Evolutionary conservation across 2,113 vertebrate species (phyloP).

Genomic region (Arizona elegans): DNA sequence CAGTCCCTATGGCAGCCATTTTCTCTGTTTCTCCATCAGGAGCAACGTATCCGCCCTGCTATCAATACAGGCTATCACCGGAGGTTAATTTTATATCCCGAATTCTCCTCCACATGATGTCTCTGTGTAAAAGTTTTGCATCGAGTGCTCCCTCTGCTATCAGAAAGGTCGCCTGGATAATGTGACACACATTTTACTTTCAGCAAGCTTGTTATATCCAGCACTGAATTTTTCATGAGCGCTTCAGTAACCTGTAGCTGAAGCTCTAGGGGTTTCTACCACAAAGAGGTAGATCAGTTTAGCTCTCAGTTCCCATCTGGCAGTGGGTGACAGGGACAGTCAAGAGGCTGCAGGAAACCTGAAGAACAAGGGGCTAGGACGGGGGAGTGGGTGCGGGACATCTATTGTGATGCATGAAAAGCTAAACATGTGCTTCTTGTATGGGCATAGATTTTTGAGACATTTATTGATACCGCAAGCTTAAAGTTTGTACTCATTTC

Average conservation of each 20-base stretch:
- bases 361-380: constrained; percentile 58
- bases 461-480: constrained; percentile 74
- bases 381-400: constrained; percentile 74
- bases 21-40: background rate
- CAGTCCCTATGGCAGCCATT: background rate
- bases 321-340: constrained; percentile 85
- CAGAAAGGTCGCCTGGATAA: constrained; percentile 73
- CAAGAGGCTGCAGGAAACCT: constrained; percentile 79
- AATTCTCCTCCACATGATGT: background rate
- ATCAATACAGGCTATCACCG: background rate
- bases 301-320: constrained; percentile 99
- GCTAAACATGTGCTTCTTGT: constrained; percentile 74
- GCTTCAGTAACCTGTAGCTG: constrained; percentile 78
- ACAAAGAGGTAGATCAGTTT: constrained; percentile 96
- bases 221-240: constrained; percentile 96
- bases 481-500: constrained; percentile 72
- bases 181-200: constrained; percentile 79
- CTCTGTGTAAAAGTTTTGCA: constrained; percentile 13
- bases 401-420: constrained; percentile 79
- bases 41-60: background rate
- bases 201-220: constrained; percentile 82
- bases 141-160: constrained; percentile 26
- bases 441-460: constrained; percentile 68
- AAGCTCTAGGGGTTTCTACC: constrained; percentile 90
- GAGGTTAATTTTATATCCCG: background rate